Conservation (phyloP, 2,113 vertebrate genomes). For the Lampris incognitus region DNA sequence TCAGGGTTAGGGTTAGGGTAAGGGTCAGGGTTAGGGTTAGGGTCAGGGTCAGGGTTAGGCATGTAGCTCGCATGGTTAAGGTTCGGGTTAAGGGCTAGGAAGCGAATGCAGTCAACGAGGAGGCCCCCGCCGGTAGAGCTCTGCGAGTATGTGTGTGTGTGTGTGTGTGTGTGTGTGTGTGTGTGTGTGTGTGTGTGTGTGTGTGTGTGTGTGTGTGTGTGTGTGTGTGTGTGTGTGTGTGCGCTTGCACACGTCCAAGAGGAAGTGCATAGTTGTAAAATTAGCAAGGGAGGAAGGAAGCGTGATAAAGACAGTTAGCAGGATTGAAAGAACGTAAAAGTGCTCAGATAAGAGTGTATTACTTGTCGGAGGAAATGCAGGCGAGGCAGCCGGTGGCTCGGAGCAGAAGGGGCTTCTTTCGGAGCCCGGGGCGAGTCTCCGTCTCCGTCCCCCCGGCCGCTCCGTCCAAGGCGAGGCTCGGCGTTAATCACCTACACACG, state of each 20-base stretch:
- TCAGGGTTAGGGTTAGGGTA: no score
- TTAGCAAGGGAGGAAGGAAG: constrained; percentile 55
- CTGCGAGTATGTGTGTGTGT: neutral
- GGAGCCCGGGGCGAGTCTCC: constrained; percentile 39
- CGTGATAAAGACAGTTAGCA: constrained; percentile 36
- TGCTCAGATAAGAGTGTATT: constrained; percentile 40
- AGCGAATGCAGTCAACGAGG: no score
- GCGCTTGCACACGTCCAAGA: neutral
- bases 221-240: neutral
- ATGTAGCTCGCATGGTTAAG: no score
- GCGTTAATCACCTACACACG: constrained; percentile 69
- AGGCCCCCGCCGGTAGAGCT: no score
- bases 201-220: constrained; percentile 2
- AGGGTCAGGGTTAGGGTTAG: no score
- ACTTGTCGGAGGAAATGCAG: constrained; percentile 38
- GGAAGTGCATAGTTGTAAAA: constrained; percentile 5
- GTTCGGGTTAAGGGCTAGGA: no score
- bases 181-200: constrained; percentile 6
- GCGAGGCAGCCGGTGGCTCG: constrained; percentile 21
- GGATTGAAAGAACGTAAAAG: constrained; percentile 45
- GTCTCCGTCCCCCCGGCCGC: constrained; percentile 57
- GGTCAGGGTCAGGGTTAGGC: no score
- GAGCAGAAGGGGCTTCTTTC: constrained; percentile 23
- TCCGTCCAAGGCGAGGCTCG: constrained; percentile 53
- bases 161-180: neutral